phyloP scores from a whole-genome alignment of 2,113 vertebrate species.

The Microcebus griseorufus region DNA sequence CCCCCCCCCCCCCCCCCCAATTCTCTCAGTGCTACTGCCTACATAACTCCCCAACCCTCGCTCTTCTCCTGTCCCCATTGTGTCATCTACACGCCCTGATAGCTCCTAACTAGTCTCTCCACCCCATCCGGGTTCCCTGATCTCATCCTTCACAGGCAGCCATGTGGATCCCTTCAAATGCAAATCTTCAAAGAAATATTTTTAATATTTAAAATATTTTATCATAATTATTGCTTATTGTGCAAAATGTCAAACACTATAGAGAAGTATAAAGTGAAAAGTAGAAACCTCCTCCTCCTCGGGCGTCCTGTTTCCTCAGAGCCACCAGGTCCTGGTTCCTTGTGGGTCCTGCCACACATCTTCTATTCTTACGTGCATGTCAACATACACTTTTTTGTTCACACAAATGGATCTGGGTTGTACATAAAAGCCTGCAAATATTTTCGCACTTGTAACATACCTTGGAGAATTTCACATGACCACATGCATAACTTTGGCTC shows the following conservation, averaged over 20 bases:
- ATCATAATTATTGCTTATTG: slow-evolving; percentile 5
- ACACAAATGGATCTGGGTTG: neutral
- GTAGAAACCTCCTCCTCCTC: neutral
- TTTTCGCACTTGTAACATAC: neutral
- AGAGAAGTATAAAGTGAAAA: neutral
- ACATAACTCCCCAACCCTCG: neutral
- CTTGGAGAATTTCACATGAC: neutral
- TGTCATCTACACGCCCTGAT: neutral
- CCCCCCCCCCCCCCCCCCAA: rapidly evolving
- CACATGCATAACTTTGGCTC: neutral
- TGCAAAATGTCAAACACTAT: neutral
- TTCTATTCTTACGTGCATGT: neutral
- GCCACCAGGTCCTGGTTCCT: neutral
- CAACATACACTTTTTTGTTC: neutral
- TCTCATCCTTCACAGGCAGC: neutral
- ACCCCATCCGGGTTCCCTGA: neutral
- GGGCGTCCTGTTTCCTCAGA: neutral
- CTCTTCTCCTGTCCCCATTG: neutral
- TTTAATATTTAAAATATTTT: slow-evolving; percentile 17
- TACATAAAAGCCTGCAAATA: neutral
- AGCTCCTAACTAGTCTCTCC: neutral
- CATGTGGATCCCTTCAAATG: neutral
- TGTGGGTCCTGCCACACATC: neutral
- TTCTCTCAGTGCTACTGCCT: neutral
- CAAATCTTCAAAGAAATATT: neutral